Base-by-base conservation (phyloP, 2,888 invertebrate genomes). In the Perizoma flavofasciatum region DNA sequence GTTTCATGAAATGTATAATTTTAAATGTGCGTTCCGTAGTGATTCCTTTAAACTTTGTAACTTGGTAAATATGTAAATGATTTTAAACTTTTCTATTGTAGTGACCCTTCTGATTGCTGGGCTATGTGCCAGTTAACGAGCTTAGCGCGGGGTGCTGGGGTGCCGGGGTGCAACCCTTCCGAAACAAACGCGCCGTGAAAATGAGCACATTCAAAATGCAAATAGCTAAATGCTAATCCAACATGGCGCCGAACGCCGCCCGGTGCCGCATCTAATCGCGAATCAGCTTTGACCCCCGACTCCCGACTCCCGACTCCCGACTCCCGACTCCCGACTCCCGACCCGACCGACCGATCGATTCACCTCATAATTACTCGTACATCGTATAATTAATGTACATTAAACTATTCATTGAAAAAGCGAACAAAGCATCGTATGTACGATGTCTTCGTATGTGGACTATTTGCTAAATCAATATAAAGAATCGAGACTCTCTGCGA, bases 161-260 rank as follows among this genome's bases (percentile, higher is more conserved):
- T 5, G 6, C 5, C 1, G 44, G 65, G 59, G 44, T 74, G 73
- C 77, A 73, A 80, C 84, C 81, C 78, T 75, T 69, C 62, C 62
- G 55, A 39, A 9, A 40, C 68, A 65, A 70, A 69, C 65, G 69
- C 61, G 65, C 69, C 74, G 72, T 72, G 69, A 75, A 72, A 74
- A 69, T 55, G 56, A 66, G 55, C 59, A 46, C 63, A 82, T 83
- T 82, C 79, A 75, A 75, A 85, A 86, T 87, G 86, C 86, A 85
- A 86, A 86, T 83, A 84, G 68, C 49, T 22, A 22, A 22, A 34
- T 55, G 75, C 74, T 83, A 81, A 82, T 81, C 75, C 83, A 81
- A 78, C 65, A 82, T 79, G 81, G 79, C 78, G 69, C 71, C 72
- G 69, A 6, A 22, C 39, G 34, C 5, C 6, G 48, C 40, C 10